Conservation (phyloP, 2,888 invertebrate genomes). For the Stenodera caucasica region DNA sequence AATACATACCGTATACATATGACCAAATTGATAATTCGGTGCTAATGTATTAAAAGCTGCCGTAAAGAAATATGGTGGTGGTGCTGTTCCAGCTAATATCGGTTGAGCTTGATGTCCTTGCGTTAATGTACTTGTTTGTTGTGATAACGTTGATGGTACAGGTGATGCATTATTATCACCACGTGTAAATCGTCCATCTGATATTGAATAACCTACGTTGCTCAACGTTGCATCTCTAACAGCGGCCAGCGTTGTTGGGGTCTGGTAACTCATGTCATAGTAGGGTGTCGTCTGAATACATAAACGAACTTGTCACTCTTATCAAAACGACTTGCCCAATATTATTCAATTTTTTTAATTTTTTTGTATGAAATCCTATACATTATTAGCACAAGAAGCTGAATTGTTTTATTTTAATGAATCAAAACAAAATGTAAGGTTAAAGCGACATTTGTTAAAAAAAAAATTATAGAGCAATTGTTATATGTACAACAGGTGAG, state of each 20-base stretch:
- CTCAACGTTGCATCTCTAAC: conserved; percentile 68
- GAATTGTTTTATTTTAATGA: neutral
- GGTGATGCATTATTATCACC: conserved; percentile 81
- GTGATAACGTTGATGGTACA: conserved; percentile 74
- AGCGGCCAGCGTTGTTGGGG: conserved; percentile 70
- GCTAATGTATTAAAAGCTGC: conserved; percentile 68
- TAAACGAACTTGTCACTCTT: conserved; percentile 43
- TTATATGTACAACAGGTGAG: conserved; percentile 35
- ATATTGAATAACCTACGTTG: conserved; percentile 70
- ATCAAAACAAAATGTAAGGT: neutral
- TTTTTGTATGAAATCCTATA: neutral
- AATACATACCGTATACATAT: conserved; percentile 68
- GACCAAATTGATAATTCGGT: conserved; percentile 72
- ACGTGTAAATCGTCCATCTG: conserved; percentile 69
- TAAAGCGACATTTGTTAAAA: conserved; percentile 26
- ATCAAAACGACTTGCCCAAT: conserved; percentile 42
- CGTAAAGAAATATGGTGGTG: conserved; percentile 75
- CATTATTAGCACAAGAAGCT: neutral
- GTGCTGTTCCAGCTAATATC: conserved; percentile 63
- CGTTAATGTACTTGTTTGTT: conserved; percentile 64
- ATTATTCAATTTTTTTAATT: neutral
- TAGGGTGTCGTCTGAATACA: conserved; percentile 60
- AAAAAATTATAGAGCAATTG: conserved; percentile 14
- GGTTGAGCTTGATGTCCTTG: conserved; percentile 63
- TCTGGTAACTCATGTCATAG: conserved; percentile 75